Percentiles rank a stretch among this genome's conserved stretches.
phyloP scores from a whole-genome alignment of 2,113 vertebrate species.

The Carassius carassius region DNA sequence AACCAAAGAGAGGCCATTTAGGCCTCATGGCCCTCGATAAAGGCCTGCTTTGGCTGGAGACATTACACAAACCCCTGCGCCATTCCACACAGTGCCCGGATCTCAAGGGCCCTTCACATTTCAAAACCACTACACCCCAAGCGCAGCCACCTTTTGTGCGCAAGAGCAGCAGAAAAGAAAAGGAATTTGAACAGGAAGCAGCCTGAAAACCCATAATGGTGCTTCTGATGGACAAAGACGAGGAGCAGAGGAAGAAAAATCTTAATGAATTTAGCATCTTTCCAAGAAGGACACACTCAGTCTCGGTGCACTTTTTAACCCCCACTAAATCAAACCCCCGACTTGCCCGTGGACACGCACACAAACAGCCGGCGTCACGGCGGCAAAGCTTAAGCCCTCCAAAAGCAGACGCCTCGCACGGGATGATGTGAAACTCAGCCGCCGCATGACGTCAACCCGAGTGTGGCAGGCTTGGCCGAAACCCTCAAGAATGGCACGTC shows the following conservation, averaged over 20 bases:
- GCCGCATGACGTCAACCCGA: background rate
- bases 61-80: slow-evolving; percentile 84
- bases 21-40: slow-evolving; percentile 84
- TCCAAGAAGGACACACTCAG: slow-evolving; percentile 72
- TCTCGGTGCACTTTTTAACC: slow-evolving; percentile 39
- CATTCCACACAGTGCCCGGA: slow-evolving; percentile 69
- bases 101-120: slow-evolving; percentile 73
- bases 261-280: slow-evolving; percentile 81
- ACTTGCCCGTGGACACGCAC: background rate
- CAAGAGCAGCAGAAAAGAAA: slow-evolving; percentile 75
- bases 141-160: slow-evolving; percentile 81
- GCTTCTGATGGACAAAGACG: slow-evolving; percentile 78
- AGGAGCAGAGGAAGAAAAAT: slow-evolving; percentile 71
- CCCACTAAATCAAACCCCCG: background rate
- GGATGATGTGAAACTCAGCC: slow-evolving; percentile 26
- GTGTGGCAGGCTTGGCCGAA: slow-evolving; percentile 20
- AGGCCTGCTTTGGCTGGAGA: slow-evolving; percentile 73
- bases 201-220: slow-evolving; percentile 85
- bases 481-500: slow-evolving; percentile 57
- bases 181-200: slow-evolving; percentile 85
- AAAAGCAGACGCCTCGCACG: slow-evolving; percentile 12
- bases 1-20: slow-evolving; percentile 82
- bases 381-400: background rate
- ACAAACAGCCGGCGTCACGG: background rate
- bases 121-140: slow-evolving; percentile 74